These are phyloP conservation scores for Orthonyx spaldingii DNA, from an alignment of 2,113 vertebrate genomes.

Conservation along the genomic window DNA sequence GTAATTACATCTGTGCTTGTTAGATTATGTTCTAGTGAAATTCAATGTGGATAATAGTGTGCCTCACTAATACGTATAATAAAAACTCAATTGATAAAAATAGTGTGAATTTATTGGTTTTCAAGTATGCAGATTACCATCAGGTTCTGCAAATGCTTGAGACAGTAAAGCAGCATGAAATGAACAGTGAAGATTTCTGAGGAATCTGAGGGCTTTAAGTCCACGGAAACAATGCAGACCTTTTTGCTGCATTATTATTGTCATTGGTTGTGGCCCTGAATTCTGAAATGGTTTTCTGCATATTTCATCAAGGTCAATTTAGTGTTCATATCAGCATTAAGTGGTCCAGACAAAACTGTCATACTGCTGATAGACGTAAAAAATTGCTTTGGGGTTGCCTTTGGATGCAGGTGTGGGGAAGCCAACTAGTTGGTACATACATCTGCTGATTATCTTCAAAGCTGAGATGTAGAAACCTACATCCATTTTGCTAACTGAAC, in stretches of 20 bases:
- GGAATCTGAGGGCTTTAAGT: not conserved
- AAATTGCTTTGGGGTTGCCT: conserved; percentile 16
- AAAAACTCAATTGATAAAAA: not conserved
- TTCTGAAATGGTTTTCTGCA: conserved; percentile 14
- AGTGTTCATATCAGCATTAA: not conserved
- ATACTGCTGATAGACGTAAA: not conserved
- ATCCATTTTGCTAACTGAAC: not conserved
- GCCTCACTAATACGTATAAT: not conserved
- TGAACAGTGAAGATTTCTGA: not conserved
- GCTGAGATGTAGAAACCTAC: not conserved
- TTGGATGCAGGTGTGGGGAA: conserved; percentile 51
- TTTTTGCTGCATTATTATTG: not conserved
- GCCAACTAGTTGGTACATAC: conserved; percentile 17
- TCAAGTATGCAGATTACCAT: conserved; percentile 35
- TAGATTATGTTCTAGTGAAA: not conserved
- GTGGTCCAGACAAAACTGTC: not conserved
- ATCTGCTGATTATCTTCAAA: conserved; percentile 23
- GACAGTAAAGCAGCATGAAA: not conserved
- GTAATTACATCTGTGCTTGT: conserved; percentile 34
- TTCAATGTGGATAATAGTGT: not conserved
- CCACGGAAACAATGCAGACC: not conserved
- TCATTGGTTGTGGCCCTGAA: not conserved
- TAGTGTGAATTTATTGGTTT: not conserved
- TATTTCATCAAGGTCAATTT: conserved; percentile 16
- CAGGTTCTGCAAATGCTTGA: conserved; percentile 32